Percentiles rank a stretch among this genome's conserved stretches.
phyloP scores from a whole-genome alignment of 2,888 invertebrate species.

The Agyllia agylla region DNA sequence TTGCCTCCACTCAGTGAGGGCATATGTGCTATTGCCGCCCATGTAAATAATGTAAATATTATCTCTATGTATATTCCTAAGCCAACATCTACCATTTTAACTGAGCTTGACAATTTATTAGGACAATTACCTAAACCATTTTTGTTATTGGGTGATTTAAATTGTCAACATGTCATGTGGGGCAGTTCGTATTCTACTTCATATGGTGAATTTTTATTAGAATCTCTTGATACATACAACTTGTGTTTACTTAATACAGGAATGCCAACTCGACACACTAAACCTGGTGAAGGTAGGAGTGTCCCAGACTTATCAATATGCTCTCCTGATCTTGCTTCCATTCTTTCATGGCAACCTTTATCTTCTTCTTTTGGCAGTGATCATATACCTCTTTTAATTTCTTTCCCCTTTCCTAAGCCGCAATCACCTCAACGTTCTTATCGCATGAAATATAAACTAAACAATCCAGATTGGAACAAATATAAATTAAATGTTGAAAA shows the following conservation, averaged over 20 bases:
- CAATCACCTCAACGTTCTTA: neutral
- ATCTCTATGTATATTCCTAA: neutral
- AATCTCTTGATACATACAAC: neutral
- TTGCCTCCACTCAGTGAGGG: neutral
- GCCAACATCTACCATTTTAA: neutral
- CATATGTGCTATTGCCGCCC: neutral
- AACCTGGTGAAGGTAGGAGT: neutral
- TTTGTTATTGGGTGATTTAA: neutral
- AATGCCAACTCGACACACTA: neutral
- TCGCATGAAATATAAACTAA: neutral
- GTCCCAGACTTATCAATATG: neutral
- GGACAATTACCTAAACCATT: neutral
- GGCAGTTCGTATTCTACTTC: neutral
- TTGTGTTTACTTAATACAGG: neutral
- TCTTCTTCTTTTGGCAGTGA: conserved; percentile 9
- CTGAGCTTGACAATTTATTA: neutral
- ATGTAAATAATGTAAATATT: neutral
- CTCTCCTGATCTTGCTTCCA: neutral
- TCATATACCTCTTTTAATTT: neutral
- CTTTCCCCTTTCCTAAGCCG: neutral
- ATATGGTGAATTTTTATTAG: neutral
- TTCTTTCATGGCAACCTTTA: neutral
- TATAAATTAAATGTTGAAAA: neutral
- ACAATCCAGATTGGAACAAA: neutral
- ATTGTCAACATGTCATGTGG: neutral